A percentile compares a stretch with the other conserved stretches of the same genome.
These are phyloP conservation scores for Plebejus anna DNA, from an alignment of 2,888 invertebrate species.

Conservation along the genomic window DNA sequence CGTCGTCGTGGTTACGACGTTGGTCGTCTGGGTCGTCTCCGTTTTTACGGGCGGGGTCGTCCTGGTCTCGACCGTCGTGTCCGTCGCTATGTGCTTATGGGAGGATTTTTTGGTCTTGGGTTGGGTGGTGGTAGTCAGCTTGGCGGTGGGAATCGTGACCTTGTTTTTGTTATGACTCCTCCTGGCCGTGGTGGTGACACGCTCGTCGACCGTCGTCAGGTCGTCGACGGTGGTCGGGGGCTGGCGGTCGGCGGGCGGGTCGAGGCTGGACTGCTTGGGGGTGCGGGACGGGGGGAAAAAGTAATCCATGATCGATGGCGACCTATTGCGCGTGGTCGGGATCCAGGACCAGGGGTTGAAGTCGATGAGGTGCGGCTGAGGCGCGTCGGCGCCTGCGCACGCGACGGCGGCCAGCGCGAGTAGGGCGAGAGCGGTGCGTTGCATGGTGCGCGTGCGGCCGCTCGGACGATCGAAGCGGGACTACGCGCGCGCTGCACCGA, in stretches of 20 bases:
- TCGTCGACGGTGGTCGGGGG: constrained; percentile 47
- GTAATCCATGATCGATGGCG: constrained; percentile 75
- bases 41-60: constrained; percentile 57
- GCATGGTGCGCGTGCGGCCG: constrained; percentile 73
- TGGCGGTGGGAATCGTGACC: constrained; percentile 59
- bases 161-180: constrained; percentile 67
- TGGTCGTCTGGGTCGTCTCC: constrained; percentile 53
- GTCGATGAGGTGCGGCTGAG: constrained; percentile 67
- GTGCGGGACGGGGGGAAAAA: constrained; percentile 75
- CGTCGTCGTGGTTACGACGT: constrained; percentile 55
- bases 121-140: constrained; percentile 58
- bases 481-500: constrained; percentile 62
- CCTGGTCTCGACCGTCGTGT: constrained; percentile 59
- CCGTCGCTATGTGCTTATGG: constrained; percentile 56
- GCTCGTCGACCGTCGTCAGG: constrained; percentile 60
- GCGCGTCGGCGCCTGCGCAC: constrained; percentile 52
- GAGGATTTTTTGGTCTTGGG: constrained; percentile 66
- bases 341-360: constrained; percentile 76
- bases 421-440: constrained; percentile 59
- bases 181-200: constrained; percentile 62
- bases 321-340: constrained; percentile 63
- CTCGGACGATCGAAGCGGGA: constrained; percentile 71
- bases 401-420: constrained; percentile 65
- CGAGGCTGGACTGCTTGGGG: constrained; percentile 71
- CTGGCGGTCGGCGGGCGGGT: constrained; percentile 65